Percentiles rank a stretch among this genome's conserved stretches.
phyloP scores from a whole-genome alignment of 2,888 invertebrate genomes.

The Drosophila subquinaria region DNA sequence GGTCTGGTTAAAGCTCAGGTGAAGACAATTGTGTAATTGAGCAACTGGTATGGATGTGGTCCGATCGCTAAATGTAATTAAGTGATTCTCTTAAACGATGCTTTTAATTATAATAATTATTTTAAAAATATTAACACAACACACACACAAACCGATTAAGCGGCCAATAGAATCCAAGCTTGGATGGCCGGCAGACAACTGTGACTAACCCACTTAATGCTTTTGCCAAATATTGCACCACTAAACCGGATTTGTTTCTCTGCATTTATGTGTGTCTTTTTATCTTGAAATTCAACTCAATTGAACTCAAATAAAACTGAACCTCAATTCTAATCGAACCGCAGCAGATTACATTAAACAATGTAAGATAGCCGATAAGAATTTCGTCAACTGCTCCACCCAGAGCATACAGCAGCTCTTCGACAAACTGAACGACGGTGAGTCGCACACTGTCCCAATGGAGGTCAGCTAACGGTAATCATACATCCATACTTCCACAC shows the following conservation, averaged over 20 bases:
- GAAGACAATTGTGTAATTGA: neutral
- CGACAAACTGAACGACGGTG: constrained; percentile 88
- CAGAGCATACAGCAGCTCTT: constrained; percentile 90
- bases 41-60: neutral
- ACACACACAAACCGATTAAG: neutral
- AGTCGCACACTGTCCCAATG: constrained; percentile 33
- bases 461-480: constrained; percentile 2
- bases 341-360: constrained; percentile 90
- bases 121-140: neutral
- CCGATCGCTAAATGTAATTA: neutral
- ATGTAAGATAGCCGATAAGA: constrained; percentile 88
- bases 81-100: neutral
- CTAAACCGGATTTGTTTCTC: constrained; percentile 71
- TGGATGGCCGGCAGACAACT: constrained; percentile 36
- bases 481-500: neutral
- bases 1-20: neutral
- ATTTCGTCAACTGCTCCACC: constrained; percentile 89
- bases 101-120: neutral
- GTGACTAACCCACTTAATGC: constrained; percentile 65
- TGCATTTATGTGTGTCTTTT: constrained; percentile 55
- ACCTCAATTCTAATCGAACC: constrained; percentile 74
- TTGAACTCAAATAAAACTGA: constrained; percentile 46
- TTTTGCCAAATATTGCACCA: constrained; percentile 62
- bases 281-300: constrained; percentile 49
- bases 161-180: constrained; percentile 4